phyloP scores from a whole-genome alignment of 2,888 invertebrate species.

The Sinhomidia bicolor region DNA sequence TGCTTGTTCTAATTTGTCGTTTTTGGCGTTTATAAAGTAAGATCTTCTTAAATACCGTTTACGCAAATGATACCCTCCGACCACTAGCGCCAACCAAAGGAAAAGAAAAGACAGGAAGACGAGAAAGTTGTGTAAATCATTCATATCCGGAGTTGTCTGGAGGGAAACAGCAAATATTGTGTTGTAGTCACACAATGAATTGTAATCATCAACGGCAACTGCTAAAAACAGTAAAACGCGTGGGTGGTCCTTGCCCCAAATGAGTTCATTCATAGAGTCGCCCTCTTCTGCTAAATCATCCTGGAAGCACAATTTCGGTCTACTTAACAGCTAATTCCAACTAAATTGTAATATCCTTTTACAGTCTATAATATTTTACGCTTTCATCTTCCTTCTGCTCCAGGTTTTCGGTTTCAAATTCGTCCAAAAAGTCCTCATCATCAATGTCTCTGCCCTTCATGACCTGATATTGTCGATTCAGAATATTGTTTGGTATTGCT shows the following conservation, averaged over 20 bases:
- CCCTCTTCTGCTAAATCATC: neutral
- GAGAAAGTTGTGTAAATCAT: conserved; percentile 40
- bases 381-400: neutral
- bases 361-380: neutral
- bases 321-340: too few species aligned
- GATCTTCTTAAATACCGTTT: conserved; percentile 47
- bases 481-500: neutral
- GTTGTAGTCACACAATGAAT: conserved; percentile 70
- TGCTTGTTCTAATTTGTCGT: conserved; percentile 70
- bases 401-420: neutral
- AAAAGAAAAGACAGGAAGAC: conserved; percentile 38
- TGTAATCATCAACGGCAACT: conserved; percentile 70
- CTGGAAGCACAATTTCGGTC: neutral
- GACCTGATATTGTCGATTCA: conserved; percentile 26
- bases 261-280: conserved; percentile 17
- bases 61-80: conserved; percentile 71
- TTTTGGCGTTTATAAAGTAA: conserved; percentile 60
- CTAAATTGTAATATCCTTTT: too few species aligned
- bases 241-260: conserved; percentile 40
- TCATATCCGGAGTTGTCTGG: conserved; percentile 19
- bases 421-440: neutral
- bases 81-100: conserved; percentile 61
- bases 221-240: conserved; percentile 71
- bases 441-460: neutral
- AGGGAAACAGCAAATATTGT: conserved; percentile 75